Conservation (phyloP, 2,797 vertebrate genomes). For the Huso huso region DNA sequence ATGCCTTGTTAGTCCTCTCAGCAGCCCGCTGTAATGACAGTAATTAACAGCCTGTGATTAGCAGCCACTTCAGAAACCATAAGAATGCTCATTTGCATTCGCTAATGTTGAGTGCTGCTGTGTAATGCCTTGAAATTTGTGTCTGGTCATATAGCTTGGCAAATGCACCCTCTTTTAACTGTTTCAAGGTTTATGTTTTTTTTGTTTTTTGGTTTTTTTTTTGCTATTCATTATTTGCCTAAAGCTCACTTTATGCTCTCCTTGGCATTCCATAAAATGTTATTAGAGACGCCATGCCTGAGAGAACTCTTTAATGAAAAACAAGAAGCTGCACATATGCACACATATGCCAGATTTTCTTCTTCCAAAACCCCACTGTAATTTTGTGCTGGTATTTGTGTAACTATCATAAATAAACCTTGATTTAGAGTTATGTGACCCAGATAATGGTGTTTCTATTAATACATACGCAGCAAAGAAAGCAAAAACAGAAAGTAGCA, state of each 20-base stretch:
- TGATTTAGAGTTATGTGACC: too few species aligned
- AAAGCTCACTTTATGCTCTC: conserved; percentile 71
- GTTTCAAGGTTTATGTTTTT: conserved; percentile 46
- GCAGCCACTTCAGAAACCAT: conserved; percentile 73
- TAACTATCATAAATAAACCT: too few species aligned
- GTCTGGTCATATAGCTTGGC: conserved; percentile 45
- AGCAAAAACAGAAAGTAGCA: too few species aligned
- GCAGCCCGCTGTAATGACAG: conserved; percentile 78
- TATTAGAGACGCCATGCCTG: conserved; percentile 70
- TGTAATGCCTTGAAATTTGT: conserved; percentile 49
- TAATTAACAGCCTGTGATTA: conserved; percentile 92
- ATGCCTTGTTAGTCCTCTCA: conserved; percentile 75
- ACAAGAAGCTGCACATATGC: conserved; percentile 74
- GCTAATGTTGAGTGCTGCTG: conserved; percentile 58
- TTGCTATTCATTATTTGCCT: conserved; percentile 70
- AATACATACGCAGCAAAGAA: too few species aligned
- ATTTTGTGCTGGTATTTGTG: too few species aligned
- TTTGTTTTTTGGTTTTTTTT: background rate
- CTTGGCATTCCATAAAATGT: conserved; percentile 67
- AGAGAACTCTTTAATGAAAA: conserved; percentile 75
- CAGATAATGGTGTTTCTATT: too few species aligned
- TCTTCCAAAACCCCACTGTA: conserved; percentile 24
- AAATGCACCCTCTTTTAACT: conserved; percentile 45
- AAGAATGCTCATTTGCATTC: conserved; percentile 60
- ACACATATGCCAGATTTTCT: conserved; percentile 63